phyloP scores from a whole-genome alignment of 1,140 invertebrate genomes.

The Pogonomyrmex californicus region DNA sequence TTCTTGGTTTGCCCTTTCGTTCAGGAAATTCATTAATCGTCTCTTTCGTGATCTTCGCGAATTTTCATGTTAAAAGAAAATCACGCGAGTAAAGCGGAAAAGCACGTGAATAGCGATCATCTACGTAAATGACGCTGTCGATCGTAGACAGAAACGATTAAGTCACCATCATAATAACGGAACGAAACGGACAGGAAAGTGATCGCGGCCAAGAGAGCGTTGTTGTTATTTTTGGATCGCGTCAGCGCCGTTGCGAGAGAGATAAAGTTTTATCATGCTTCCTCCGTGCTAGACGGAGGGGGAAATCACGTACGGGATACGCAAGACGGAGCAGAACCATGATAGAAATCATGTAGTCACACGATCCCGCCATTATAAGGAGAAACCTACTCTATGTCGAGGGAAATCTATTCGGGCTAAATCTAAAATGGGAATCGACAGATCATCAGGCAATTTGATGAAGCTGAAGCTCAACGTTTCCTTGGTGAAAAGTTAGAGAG shows the following conservation, averaged over 20 bases:
- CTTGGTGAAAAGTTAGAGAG: neutral
- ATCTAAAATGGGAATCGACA: conserved; percentile 12
- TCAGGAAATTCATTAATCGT: neutral
- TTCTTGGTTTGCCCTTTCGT: neutral
- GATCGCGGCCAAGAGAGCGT: conserved; percentile 3
- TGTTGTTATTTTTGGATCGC: conserved; percentile 74
- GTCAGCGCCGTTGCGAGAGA: conserved; percentile 44
- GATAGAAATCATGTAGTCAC: neutral
- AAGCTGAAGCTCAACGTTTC: neutral
- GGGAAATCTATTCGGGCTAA: neutral
- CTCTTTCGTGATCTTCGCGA: neutral
- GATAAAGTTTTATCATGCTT: conserved; percentile 74
- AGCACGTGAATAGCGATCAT: conserved; percentile 18
- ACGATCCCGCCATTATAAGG: neutral
- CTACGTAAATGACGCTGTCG: neutral
- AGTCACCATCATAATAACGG: neutral
- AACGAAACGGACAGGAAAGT: conserved; percentile 9
- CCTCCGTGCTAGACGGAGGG: conserved; percentile 17
- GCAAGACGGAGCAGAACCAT: conserved; percentile 27
- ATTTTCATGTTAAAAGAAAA: neutral
- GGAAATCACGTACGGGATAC: conserved; percentile 7
- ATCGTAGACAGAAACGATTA: conserved; percentile 12
- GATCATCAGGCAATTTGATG: neutral
- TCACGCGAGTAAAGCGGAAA: neutral
- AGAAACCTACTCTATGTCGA: neutral